These are phyloP conservation scores for Ranitomeya imitator DNA, from an alignment of 2,113 vertebrate species.

Conservation along the genomic window DNA sequence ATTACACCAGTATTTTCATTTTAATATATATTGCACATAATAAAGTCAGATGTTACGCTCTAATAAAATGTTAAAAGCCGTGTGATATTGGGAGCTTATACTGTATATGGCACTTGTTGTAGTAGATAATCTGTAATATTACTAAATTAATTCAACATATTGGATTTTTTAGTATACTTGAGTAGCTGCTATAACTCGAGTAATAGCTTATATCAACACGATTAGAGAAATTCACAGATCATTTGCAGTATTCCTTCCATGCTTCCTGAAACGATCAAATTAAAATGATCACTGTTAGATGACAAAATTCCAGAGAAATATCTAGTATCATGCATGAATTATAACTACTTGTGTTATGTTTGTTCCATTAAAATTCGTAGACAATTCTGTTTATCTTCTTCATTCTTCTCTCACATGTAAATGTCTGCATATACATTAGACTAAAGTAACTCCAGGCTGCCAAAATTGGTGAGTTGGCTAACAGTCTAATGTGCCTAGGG, in stretches of 20 bases:
- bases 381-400: no score
- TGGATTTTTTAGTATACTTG: not conserved
- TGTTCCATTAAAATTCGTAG: no score
- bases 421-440: no score
- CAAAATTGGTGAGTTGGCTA: no score
- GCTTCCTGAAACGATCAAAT: not conserved
- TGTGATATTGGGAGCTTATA: not conserved
- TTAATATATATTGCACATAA: not conserved
- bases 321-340: no score
- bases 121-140: not conserved
- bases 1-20: not conserved
- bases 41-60: not conserved
- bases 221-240: conserved; percentile 27
- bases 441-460: no score
- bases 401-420: no score
- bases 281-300: not conserved
- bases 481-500: no score
- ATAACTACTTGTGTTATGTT: no score
- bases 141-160: not conserved
- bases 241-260: not conserved
- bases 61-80: not conserved
- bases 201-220: conserved; percentile 32
- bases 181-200: not conserved
- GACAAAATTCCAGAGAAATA: no score
- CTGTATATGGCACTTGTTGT: not conserved